A percentile compares a stretch with the other conserved stretches of the same genome.
Conservation (phyloP, 2,888 invertebrate genomes). For the Dryomyza anilis region DNA sequence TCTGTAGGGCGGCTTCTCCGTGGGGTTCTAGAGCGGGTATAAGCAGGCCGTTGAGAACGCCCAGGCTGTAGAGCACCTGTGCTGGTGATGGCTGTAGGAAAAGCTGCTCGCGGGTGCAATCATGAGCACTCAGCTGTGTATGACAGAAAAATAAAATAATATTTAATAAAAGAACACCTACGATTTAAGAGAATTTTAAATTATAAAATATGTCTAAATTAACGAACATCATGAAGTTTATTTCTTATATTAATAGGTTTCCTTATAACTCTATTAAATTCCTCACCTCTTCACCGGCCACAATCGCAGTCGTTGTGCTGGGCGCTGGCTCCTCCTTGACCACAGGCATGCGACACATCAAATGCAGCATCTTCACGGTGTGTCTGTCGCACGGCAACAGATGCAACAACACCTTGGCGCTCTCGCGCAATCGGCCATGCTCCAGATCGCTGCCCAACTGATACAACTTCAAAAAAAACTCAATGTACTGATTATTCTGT, state of each 20-base stretch:
- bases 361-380: conserved; percentile 59
- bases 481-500: conserved; percentile 75
- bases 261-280: background rate
- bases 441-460: conserved; percentile 84
- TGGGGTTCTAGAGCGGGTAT: conserved; percentile 88
- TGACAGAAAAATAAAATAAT: background rate
- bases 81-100: conserved; percentile 76
- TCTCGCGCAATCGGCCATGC: conserved; percentile 81
- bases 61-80: conserved; percentile 76
- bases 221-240: no score
- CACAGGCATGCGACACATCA: conserved; percentile 54
- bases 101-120: conserved; percentile 66
- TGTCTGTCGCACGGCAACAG: conserved; percentile 61
- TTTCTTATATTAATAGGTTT: background rate
- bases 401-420: conserved; percentile 60
- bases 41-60: conserved; percentile 85
- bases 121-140: conserved; percentile 34
- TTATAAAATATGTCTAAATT: no score
- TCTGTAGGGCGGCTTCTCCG: conserved; percentile 69
- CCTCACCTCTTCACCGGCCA: background rate
- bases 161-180: background rate
- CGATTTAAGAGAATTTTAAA: no score
- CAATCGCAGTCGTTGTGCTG: background rate
- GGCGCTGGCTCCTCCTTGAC: conserved; percentile 7
- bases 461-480: conserved; percentile 84